Evolutionary conservation across 2,113 vertebrate species (phyloP), one percentile per base, ranked within the genome.

Genomic region (Perca fluviatilis): DNA sequence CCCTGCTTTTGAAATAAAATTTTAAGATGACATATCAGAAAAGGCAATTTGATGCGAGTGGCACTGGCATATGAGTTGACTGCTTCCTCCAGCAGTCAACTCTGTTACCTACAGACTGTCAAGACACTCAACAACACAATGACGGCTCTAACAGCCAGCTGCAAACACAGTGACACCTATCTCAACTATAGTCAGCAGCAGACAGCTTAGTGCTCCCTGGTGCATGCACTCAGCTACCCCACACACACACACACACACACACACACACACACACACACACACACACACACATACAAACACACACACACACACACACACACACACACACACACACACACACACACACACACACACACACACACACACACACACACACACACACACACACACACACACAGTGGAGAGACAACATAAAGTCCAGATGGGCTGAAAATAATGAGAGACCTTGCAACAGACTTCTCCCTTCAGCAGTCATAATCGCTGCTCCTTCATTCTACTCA

Each of bases 341-440:
- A 86, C 79, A 40, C 36, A 40, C 36, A 40, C 36, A 40, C 36
- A 40, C 36, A 40, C 36, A 40, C 36, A 40, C 36, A 40, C 36
- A 40, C 36, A 40, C 36, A 40, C 36, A 40, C 36, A 40, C 36
- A 40, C 36, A 40, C 36, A 40, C 40, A 11, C 40, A 43, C 40
- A 11, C 40, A 43, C 40, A 43, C 40, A 65, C 66, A 30, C 57
- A 57, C 56, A 60, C 57, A n/a, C 4, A 11, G 62, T 66, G 16
- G 46, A 63, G 77, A 79, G 68, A 88, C 49, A 53, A 61, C 79
- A 78, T 49, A 25, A 57, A 72, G 56, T 86, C 85, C 83, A 94
- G 91, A 93, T 89, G 89, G 85, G 91, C 84, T 87, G 76, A 78
- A 87, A 93, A 90, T 91, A 88, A 92, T 85, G 82, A 92, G 78